These are phyloP conservation scores for Drosophila percnosoma DNA, from an alignment of 2,888 invertebrate genomes.

Conservation along the genomic window DNA sequence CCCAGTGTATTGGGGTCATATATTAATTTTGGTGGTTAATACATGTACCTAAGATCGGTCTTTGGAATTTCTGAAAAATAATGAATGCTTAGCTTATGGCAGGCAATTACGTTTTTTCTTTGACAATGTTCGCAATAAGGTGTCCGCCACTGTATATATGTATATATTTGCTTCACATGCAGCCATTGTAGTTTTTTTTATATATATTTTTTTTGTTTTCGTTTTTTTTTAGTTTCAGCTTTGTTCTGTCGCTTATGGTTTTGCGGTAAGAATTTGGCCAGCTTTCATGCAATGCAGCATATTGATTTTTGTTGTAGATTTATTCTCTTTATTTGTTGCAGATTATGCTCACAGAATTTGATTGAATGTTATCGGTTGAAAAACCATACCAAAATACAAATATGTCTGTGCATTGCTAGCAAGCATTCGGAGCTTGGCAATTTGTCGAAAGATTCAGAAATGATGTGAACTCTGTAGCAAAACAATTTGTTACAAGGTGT, in stretches of 20 bases:
- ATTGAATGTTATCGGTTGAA: conserved; percentile 29
- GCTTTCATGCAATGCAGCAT: conserved; percentile 58
- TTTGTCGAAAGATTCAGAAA: conserved; percentile 3
- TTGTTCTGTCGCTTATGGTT: conserved; percentile 38
- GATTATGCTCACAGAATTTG: conserved; percentile 29
- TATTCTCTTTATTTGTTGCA: conserved; percentile 12
- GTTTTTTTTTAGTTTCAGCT: conserved; percentile 7
- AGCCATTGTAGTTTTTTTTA: conserved; percentile 37
- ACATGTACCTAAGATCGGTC: no score
- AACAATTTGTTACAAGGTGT: conserved; percentile 11
- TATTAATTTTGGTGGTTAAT: no score
- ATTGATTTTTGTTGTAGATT: conserved; percentile 57
- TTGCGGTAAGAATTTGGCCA: conserved; percentile 41
- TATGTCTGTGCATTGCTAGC: conserved; percentile 13
- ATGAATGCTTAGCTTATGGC: no score
- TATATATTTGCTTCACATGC: conserved; percentile 49
- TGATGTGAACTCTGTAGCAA: conserved; percentile 2
- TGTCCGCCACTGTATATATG: no score
- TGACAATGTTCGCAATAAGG: no score
- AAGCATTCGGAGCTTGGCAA: neutral
- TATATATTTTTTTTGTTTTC: neutral
- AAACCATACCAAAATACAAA: conserved; percentile 4
- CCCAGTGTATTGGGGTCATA: no score
- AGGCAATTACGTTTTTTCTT: no score
- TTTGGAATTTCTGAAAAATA: no score